A percentile compares a stretch with the other conserved stretches of the same genome.
Evolutionary conservation across 2,888 invertebrate genomes (phyloP).

Genomic region (Notodonta dromedarius): DNA sequence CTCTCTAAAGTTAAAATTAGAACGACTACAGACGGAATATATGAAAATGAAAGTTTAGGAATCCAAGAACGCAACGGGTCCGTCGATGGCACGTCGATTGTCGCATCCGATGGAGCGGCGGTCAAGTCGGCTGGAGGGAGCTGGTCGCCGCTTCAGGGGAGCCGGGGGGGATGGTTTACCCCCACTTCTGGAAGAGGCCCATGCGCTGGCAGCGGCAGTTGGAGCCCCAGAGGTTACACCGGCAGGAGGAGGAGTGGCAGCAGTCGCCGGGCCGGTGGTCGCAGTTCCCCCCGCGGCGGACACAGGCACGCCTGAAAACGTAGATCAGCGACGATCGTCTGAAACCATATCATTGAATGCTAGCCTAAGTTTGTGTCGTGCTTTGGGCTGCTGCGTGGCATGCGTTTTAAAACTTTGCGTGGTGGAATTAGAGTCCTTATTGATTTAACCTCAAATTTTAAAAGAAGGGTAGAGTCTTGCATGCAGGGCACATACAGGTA

Average conservation of each 20-base stretch:
- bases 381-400: slow-evolving; percentile 23
- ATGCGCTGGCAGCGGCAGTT: slow-evolving; percentile 95
- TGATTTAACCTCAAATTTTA: too few relatives aligned
- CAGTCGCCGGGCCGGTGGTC: slow-evolving; percentile 94
- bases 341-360: slow-evolving; percentile 84
- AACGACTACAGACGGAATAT: slow-evolving; percentile 27
- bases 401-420: too few relatives aligned
- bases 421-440: too few relatives aligned
- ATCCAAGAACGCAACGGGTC: slow-evolving; percentile 67
- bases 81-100: slow-evolving; percentile 66
- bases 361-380: slow-evolving; percentile 74
- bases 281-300: slow-evolving; percentile 92
- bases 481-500: too few relatives aligned
- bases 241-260: slow-evolving; percentile 93
- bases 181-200: slow-evolving; percentile 95
- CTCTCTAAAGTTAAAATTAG: slow-evolving; percentile 48
- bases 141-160: slow-evolving; percentile 69
- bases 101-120: slow-evolving; percentile 73
- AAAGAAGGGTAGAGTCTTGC: too few relatives aligned
- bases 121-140: slow-evolving; percentile 72
- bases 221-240: slow-evolving; percentile 95
- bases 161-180: slow-evolving; percentile 70
- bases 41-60: slow-evolving; percentile 48
- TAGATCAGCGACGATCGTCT: slow-evolving; percentile 94
- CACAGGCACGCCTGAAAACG: slow-evolving; percentile 93